Evolutionary conservation across 37 sponge, comb jelly and placozoan genomes (phyloP).

Genomic region (Geodia barretti): DNA sequence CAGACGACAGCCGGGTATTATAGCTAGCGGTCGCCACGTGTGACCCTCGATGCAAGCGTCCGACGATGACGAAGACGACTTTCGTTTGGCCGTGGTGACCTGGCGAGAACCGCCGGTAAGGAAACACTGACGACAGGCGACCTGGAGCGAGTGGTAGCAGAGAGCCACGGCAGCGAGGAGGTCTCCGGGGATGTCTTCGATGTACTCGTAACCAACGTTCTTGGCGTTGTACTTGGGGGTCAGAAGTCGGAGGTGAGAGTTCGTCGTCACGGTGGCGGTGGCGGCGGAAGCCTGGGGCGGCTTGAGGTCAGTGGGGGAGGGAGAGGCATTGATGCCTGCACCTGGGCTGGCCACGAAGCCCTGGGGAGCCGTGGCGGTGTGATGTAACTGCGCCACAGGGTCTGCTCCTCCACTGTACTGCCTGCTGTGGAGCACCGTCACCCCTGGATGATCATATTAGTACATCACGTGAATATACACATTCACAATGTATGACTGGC

Average conservation of each 20-base stretch:
- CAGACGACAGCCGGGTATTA: constrained; percentile 46
- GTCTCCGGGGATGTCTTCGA: constrained; percentile 22
- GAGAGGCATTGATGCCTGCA: background rate
- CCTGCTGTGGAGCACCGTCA: no score
- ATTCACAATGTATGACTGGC: no score
- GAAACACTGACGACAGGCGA: constrained; percentile 63
- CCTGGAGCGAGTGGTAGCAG: constrained; percentile 18
- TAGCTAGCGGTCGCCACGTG: constrained; percentile 39
- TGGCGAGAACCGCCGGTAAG: constrained; percentile 12
- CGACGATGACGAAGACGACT: background rate
- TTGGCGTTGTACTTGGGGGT: constrained; percentile 17
- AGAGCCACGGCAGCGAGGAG: constrained; percentile 45
- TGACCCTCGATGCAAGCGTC: constrained; percentile 30
- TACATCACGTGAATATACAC: no score
- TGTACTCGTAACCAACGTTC: background rate
- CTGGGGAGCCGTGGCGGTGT: background rate
- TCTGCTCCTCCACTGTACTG: background rate
- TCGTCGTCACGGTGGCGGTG: background rate
- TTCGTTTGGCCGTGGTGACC: background rate
- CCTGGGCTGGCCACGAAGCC: background rate
- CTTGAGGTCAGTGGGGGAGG: background rate
- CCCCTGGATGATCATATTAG: no score
- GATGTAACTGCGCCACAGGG: background rate
- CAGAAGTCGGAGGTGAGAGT: background rate
- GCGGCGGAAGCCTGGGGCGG: background rate